Evolutionary conservation across 2,113 vertebrate genomes (phyloP).

Genomic region (Eurystomus gularis): DNA sequence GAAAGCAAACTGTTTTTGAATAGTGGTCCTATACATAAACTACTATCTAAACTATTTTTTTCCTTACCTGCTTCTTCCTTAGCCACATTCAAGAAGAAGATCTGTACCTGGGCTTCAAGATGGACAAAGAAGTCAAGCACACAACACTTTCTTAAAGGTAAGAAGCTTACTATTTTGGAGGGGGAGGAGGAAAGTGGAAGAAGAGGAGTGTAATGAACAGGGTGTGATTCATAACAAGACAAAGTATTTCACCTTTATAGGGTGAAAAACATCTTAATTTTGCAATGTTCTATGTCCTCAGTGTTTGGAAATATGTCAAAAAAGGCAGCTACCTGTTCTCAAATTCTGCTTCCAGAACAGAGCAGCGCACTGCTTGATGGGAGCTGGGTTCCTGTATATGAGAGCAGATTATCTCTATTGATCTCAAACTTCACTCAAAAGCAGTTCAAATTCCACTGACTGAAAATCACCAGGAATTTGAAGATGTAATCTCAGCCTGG

Average conservation of each 20-base stretch:
- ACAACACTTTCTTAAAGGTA: conserved; percentile 70
- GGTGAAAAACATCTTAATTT: neutral
- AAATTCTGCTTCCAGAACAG: neutral
- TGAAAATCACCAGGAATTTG: neutral
- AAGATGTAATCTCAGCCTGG: neutral
- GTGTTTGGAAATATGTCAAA: neutral
- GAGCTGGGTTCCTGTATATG: neutral
- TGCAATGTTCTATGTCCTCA: neutral
- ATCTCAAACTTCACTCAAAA: neutral
- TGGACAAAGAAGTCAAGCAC: conserved; percentile 72
- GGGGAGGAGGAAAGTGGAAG: neutral
- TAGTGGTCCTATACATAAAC: neutral
- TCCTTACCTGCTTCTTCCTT: neutral
- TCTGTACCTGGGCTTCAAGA: conserved; percentile 79
- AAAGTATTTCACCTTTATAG: neutral
- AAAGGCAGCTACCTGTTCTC: neutral
- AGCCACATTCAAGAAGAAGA: conserved; percentile 81
- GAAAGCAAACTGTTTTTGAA: neutral
- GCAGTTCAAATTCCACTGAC: neutral
- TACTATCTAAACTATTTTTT: neutral
- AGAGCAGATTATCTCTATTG: neutral
- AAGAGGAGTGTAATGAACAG: neutral
- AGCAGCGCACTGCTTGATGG: neutral
- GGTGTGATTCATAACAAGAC: neutral
- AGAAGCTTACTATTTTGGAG: neutral